Evolutionary conservation across 1,140 invertebrate species (phyloP).

Genomic region (Aphelinus atriplicis): DNA sequence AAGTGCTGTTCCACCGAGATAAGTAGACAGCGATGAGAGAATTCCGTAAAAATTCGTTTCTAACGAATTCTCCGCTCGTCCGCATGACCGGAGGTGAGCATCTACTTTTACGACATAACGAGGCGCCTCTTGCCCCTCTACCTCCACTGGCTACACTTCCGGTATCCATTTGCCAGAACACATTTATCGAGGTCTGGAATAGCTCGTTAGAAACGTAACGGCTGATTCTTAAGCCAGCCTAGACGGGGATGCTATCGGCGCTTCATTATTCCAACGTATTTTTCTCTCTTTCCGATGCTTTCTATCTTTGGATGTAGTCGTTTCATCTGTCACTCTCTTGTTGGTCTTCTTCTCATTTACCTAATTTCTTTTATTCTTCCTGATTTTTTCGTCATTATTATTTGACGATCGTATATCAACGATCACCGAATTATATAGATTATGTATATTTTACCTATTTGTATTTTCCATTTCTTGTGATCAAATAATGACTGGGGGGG

Average conservation of each 20-base stretch:
- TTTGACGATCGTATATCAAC: too few relatives aligned
- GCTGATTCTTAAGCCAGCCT: constrained; percentile 11
- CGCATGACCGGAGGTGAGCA: background rate
- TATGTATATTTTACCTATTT: too few relatives aligned
- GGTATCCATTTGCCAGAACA: constrained; percentile 26
- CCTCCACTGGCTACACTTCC: constrained; percentile 11
- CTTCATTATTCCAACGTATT: constrained; percentile 4
- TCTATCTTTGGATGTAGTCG: too few relatives aligned
- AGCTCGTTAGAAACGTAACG: constrained; percentile 35
- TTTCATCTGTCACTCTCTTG: too few relatives aligned
- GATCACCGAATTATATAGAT: too few relatives aligned
- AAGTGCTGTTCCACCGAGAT: too few relatives aligned
- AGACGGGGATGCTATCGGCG: constrained; percentile 19
- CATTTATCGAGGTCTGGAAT: constrained; percentile 32
- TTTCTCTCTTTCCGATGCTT: background rate
- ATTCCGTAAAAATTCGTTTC: constrained; percentile 18
- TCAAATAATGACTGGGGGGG: too few relatives aligned
- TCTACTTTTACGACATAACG: constrained; percentile 47
- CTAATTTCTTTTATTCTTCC: too few relatives aligned
- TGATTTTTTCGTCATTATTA: too few relatives aligned
- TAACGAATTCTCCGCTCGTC: constrained; percentile 6
- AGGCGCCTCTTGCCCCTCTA: constrained; percentile 28
- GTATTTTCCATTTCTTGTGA: too few relatives aligned
- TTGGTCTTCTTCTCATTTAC: too few relatives aligned
- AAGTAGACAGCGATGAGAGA: too few relatives aligned